These are phyloP conservation scores for Lepidothrix coronata DNA, from an alignment of 2,113 vertebrate genomes.

Conservation along the genomic window DNA sequence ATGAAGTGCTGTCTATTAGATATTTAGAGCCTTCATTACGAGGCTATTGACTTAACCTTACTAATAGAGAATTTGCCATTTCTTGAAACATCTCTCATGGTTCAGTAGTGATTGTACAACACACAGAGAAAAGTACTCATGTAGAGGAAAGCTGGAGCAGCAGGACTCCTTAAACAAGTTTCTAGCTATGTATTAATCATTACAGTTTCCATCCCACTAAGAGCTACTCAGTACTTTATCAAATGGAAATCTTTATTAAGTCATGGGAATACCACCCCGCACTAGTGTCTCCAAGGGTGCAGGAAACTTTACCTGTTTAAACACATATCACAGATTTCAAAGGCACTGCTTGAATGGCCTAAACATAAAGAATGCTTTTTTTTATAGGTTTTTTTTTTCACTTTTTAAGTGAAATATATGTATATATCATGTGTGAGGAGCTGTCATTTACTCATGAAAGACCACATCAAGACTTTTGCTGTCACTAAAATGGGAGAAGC, in stretches of 20 bases:
- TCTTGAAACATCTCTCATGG: not conserved
- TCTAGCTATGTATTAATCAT: not conserved
- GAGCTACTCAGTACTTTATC: not conserved
- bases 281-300: not conserved
- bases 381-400: fast-evolving
- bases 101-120: not conserved
- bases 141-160: not conserved
- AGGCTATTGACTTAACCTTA: not conserved
- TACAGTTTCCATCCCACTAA: not conserved
- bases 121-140: not conserved
- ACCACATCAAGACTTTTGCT: not conserved
- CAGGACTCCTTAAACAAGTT: not conserved
- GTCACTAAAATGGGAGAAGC: not conserved
- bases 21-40: not conserved
- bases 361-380: not conserved
- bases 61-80: not conserved
- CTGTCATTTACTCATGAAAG: not conserved
- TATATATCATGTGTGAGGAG: fast-evolving
- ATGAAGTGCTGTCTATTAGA: not conserved
- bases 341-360: not conserved
- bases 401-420: not conserved
- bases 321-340: not conserved
- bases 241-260: not conserved
- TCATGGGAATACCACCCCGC: not conserved
- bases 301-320: not conserved